phyloP scores from a whole-genome alignment of 1,140 invertebrate species.

The Anoplophora glabripennis region DNA sequence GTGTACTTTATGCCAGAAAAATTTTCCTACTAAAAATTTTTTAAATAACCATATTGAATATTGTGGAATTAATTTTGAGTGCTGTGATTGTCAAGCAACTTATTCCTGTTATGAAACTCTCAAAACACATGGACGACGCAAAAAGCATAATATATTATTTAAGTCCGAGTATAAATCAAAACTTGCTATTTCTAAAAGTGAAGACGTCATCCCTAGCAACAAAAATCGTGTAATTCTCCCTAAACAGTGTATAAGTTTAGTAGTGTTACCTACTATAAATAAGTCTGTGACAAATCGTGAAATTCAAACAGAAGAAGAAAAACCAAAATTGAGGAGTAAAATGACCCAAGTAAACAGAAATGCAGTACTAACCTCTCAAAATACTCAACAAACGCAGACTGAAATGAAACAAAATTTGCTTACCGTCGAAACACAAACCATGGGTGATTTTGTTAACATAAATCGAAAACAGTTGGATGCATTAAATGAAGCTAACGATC shows the following conservation, averaged over 20 bases:
- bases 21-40: conserved; percentile 55
- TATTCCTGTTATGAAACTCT: conserved; percentile 58
- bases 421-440: conserved; percentile 54
- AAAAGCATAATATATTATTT: conserved; percentile 49
- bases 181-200: conserved; percentile 13
- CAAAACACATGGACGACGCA: conserved; percentile 57
- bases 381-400: conserved; percentile 55
- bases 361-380: conserved; percentile 29
- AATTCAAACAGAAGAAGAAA: conserved; percentile 31
- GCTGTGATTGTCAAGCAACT: conserved; percentile 52
- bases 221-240: conserved; percentile 22
- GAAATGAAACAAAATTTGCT: conserved; percentile 41
- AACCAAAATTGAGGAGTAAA: conserved; percentile 29
- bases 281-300: conserved; percentile 19
- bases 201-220: conserved; percentile 4
- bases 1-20: conserved; percentile 56
- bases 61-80: conserved; percentile 55
- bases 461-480: conserved; percentile 25
- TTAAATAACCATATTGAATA: conserved; percentile 52
- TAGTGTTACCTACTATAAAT: conserved; percentile 4
- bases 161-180: conserved; percentile 36
- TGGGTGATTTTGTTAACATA: conserved; percentile 33
- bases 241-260: conserved; percentile 26
- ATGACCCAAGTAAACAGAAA: conserved; percentile 35
- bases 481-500: conserved; percentile 25